Evolutionary conservation across 2,888 invertebrate genomes (phyloP).

Genomic region (Lasioglossum figueresi): DNA sequence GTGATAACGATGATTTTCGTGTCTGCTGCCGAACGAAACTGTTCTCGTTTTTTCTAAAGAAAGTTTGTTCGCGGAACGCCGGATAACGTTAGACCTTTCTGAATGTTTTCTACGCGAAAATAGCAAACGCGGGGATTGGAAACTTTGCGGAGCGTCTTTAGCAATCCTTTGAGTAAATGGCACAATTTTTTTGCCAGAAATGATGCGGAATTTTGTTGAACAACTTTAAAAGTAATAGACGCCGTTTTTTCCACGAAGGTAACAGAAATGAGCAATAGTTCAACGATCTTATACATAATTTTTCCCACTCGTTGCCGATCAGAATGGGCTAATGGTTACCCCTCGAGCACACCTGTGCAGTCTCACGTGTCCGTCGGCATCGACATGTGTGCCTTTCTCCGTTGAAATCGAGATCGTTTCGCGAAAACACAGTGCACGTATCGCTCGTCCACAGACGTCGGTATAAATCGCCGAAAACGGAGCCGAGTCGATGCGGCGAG

Average conservation of each 20-base stretch:
- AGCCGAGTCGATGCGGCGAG: not conserved
- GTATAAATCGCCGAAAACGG: constrained; percentile 5
- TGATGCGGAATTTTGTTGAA: too few species aligned
- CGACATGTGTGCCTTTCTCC: constrained; percentile 23
- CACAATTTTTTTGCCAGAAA: too few species aligned
- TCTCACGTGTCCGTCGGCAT: constrained; percentile 17
- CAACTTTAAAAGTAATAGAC: too few species aligned
- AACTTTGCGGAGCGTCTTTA: not conserved
- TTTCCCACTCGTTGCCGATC: not conserved
- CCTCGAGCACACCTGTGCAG: not conserved
- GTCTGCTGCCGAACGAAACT: not conserved
- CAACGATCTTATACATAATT: not conserved
- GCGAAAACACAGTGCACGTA: constrained; percentile 5
- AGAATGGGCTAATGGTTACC: not conserved
- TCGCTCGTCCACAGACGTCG: not conserved
- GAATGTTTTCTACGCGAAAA: not conserved
- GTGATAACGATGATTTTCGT: not conserved
- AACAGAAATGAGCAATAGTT: not conserved
- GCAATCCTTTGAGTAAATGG: not conserved
- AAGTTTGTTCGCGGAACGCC: not conserved
- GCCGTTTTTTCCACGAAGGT: too few species aligned
- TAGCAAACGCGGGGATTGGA: not conserved
- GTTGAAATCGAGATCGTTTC: constrained; percentile 27
- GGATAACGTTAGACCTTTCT: not conserved
- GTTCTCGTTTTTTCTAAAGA: not conserved